These are phyloP conservation scores for Sanderia malayensis DNA, from an alignment of 30 jellyfish, hydroid and myxozoan genomes.

Conservation along the genomic window DNA sequence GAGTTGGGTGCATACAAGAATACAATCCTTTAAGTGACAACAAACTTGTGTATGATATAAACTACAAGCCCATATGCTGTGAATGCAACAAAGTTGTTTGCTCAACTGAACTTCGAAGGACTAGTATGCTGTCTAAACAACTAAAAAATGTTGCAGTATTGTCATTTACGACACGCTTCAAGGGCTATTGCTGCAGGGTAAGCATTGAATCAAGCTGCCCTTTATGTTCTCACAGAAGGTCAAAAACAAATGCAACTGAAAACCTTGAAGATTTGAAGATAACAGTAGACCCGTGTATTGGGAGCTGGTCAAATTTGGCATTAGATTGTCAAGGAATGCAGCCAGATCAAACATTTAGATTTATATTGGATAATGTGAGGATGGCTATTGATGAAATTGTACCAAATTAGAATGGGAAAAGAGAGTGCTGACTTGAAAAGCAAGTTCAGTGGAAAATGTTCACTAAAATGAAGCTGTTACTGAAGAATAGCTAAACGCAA, in stretches of 20 bases:
- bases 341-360: background rate
- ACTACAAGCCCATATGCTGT: conserved; percentile 42
- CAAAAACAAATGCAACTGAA: background rate
- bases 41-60: conserved; percentile 31
- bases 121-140: background rate
- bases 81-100: conserved; percentile 29
- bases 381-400: background rate
- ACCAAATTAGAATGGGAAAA: no score
- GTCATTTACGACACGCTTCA: background rate
- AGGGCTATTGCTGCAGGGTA: conserved; percentile 4
- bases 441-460: no score
- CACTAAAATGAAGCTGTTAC: no score
- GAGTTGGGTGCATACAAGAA: background rate
- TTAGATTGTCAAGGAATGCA: background rate
- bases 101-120: background rate
- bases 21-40: background rate
- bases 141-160: background rate
- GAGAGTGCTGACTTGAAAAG: no score
- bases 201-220: background rate
- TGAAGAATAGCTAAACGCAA: no score
- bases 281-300: background rate
- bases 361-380: background rate
- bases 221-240: background rate
- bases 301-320: background rate
- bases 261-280: background rate